Base-by-base conservation (phyloP, 2,888 invertebrate genomes). In the Noctuana brunneofusca region DNA sequence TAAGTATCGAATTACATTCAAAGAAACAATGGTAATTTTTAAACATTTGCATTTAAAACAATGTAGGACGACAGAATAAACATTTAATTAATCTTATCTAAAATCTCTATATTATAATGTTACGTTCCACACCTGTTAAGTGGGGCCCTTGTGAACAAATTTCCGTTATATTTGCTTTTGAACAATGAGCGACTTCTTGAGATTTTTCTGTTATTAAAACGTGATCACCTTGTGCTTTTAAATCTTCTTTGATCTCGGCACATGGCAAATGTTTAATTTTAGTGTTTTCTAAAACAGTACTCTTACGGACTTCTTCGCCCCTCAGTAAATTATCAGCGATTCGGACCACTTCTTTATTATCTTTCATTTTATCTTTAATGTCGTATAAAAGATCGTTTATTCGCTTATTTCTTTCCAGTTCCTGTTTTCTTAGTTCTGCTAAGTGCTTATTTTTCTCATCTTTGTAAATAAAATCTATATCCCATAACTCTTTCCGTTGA, bases 301-400 rank as follows among this genome's bases (percentile, higher is more conserved):
- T 84, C 41, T 76, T 81, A 43, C 71, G 81, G 43, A 58, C 69
- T 22, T 86, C 87, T 67, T 86, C 86, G 65, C 85, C 78, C 65
- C 78, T 76, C 6, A 91, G 67, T 63, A 91, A 72, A 68, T 78
- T 89, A 69, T 91, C 83, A 6, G 90, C 89, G 4, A 89, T 68
- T 60, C 80, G 74, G 38, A 87, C 69, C 3, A 91, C 89, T 58
- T 90, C 89, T 69, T 86, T 80, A 65, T 89, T 91, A 67, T 87
- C 87, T 63, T 86, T 89, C 89, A 89, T 89, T 65, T 86, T 88
- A 58, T 83, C 86, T 72, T 90, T 88, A 32, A 91, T 90, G 58
- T 85, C 81, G 52, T 71, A 71, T n/a, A 91, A 80, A 16, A 91
- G 79, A 62, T 72, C 73, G 60, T 86, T 79, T 30, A 91, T 89